phyloP scores from a whole-genome alignment of 1,140 invertebrate species.

The Drosophila aff. region DNA sequence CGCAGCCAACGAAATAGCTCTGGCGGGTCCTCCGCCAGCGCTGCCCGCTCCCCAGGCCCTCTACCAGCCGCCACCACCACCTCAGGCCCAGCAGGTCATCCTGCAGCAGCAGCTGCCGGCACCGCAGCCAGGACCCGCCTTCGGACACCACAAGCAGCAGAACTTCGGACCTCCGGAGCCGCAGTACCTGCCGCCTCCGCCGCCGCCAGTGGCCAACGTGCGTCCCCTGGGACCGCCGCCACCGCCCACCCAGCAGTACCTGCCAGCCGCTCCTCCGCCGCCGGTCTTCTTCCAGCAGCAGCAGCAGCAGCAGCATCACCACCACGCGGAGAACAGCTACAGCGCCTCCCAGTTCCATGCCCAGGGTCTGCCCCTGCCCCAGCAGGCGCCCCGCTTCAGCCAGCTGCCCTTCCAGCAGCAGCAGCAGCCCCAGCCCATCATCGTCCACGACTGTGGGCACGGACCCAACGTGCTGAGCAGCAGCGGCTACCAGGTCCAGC shows the following conservation, averaged over 20 bases:
- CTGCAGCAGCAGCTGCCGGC: slow-evolving; percentile 73
- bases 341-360: slow-evolving; percentile 65
- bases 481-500: slow-evolving; percentile 66
- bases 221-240: slow-evolving; percentile 48
- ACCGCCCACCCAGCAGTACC: slow-evolving; percentile 50
- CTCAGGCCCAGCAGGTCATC: slow-evolving; percentile 45
- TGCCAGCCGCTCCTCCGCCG: slow-evolving; percentile 38
- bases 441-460: slow-evolving; percentile 76
- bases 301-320: slow-evolving; percentile 53
- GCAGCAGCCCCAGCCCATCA: slow-evolving; percentile 53
- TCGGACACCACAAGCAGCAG: slow-evolving; percentile 57
- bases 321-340: slow-evolving; percentile 62
- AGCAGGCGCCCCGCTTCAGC: slow-evolving; percentile 69
- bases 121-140: slow-evolving; percentile 57
- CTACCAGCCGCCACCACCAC: slow-evolving; percentile 54
- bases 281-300: slow-evolving; percentile 39
- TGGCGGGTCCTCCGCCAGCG: slow-evolving; percentile 46
- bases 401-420: slow-evolving; percentile 40
- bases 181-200: slow-evolving; percentile 37
- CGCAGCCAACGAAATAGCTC: slow-evolving; percentile 86
- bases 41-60: slow-evolving; percentile 41
- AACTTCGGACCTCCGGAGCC: slow-evolving; percentile 48
- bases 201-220: slow-evolving; percentile 38
- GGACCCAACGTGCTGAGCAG: slow-evolving; percentile 76
- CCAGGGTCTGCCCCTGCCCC: slow-evolving; percentile 68